Evolutionary conservation across 2,888 invertebrate genomes (phyloP).

Genomic region (Drosophila meridionalis): DNA sequence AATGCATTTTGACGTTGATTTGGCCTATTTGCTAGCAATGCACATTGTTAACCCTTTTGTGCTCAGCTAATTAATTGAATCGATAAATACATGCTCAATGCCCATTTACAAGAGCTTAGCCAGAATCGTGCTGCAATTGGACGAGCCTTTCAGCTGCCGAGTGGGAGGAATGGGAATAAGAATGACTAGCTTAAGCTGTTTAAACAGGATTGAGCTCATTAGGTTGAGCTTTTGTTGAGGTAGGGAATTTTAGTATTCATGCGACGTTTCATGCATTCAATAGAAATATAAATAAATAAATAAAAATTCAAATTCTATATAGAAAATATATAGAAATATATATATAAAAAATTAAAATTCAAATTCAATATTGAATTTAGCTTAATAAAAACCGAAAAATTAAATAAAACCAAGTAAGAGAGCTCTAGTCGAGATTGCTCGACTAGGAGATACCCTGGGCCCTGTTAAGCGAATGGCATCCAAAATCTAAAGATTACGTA

Average conservation of each 20-base stretch:
- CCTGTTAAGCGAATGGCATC: too few relatives aligned
- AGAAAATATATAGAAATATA: too few relatives aligned
- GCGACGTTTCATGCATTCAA: neutral
- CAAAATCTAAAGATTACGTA: too few relatives aligned
- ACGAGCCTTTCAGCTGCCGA: neutral
- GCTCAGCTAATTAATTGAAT: constrained; percentile 45
- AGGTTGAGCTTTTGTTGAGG: neutral
- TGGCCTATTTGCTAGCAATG: constrained; percentile 57
- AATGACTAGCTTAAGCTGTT: neutral
- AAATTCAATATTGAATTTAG: too few relatives aligned
- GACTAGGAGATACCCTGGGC: too few relatives aligned
- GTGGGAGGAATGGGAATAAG: too few relatives aligned
- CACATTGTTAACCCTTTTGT: constrained; percentile 38
- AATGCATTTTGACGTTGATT: constrained; percentile 49
- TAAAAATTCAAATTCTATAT: too few relatives aligned
- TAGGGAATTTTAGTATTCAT: neutral
- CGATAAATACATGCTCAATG: constrained; percentile 10
- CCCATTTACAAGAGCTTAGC: neutral
- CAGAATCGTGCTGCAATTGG: neutral
- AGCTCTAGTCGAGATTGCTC: too few relatives aligned
- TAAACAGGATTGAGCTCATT: neutral
- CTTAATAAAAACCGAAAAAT: too few relatives aligned
- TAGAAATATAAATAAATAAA: too few relatives aligned
- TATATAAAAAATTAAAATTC: too few relatives aligned
- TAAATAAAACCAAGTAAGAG: too few relatives aligned